Conservation (phyloP, 2,888 invertebrate species). For the Chrysolina haemoptera region DNA sequence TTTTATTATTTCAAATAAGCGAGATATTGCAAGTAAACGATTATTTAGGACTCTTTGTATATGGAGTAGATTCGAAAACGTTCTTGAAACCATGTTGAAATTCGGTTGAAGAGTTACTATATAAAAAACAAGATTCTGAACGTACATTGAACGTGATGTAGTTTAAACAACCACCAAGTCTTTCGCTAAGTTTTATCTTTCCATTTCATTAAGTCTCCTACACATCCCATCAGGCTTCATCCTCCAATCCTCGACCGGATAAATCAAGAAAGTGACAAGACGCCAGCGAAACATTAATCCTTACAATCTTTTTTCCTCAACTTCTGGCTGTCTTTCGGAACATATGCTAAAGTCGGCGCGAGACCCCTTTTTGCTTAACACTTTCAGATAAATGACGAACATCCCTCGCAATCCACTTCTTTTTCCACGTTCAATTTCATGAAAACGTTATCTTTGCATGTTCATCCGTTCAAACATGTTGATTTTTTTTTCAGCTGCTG, state of each 20-base stretch:
- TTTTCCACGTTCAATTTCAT: constrained; percentile 17
- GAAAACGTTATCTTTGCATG: constrained; percentile 17
- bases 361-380: background rate
- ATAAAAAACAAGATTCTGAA: too few relatives aligned
- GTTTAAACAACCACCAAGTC: background rate
- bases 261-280: constrained; percentile 7
- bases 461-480: constrained; percentile 16
- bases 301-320: background rate
- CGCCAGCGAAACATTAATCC: background rate
- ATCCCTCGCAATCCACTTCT: constrained; percentile 4
- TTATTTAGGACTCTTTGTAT: too few relatives aligned
- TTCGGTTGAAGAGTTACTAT: too few relatives aligned
- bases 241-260: background rate
- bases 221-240: background rate
- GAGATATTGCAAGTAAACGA: too few relatives aligned
- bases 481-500: constrained; percentile 73
- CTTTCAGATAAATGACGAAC: constrained; percentile 8
- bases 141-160: too few relatives aligned
- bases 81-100: too few relatives aligned
- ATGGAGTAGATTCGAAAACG: too few relatives aligned
- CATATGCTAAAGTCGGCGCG: constrained; percentile 2
- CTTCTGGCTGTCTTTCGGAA: background rate
- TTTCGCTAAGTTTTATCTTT: background rate
- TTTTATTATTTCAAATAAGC: too few relatives aligned
- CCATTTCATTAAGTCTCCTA: background rate